Conservation (phyloP, 2,797 vertebrate species). For the Columba guinea region DNA sequence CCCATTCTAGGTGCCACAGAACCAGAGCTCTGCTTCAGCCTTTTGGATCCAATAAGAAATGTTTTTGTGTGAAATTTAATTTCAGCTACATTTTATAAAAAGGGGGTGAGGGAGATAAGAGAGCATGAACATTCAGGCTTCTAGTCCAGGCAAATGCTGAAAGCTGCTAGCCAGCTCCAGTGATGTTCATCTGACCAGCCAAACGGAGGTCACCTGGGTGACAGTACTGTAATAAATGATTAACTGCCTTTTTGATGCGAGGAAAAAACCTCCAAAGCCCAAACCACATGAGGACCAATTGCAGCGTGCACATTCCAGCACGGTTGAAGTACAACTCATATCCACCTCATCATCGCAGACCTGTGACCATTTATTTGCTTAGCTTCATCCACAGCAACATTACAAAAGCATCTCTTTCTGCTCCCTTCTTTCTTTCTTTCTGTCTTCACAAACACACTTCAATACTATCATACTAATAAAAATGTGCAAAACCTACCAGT, state of each 20-base stretch:
- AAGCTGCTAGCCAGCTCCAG: neutral
- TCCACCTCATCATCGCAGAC: neutral
- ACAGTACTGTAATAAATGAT: neutral
- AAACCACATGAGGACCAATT: neutral
- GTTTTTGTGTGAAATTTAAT: neutral
- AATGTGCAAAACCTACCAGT: neutral
- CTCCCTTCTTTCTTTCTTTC: neutral
- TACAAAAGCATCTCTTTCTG: neutral
- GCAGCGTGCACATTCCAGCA: neutral
- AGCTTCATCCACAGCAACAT: neutral
- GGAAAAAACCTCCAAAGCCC: neutral
- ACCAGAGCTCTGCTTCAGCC: neutral
- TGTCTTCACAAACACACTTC: neutral
- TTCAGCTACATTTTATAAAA: neutral
- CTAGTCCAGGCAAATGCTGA: neutral
- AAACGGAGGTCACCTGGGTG: neutral
- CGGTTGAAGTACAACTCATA: rapidly evolving
- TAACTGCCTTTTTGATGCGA: neutral
- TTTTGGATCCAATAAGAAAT: neutral
- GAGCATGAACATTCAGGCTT: neutral
- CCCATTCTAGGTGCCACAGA: neutral
- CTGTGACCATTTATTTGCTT: neutral
- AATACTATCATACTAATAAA: neutral
- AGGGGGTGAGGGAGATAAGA: neutral
- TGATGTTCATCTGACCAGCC: neutral